These are phyloP conservation scores for Yponomeuta evonymella DNA, from an alignment of 2,888 invertebrate species.

Conservation along the genomic window DNA sequence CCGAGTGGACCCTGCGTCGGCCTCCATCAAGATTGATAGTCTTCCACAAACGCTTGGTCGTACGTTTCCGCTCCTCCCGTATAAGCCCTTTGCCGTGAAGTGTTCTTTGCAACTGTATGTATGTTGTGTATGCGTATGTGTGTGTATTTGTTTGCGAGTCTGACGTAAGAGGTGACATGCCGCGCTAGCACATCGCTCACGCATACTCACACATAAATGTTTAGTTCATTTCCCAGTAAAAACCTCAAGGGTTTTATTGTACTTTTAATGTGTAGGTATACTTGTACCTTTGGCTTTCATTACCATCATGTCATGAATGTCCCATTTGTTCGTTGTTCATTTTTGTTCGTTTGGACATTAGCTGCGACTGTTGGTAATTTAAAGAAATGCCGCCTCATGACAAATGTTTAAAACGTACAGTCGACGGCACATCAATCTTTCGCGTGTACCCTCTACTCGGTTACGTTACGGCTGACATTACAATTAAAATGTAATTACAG, in stretches of 20 bases:
- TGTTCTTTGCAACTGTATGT: not conserved
- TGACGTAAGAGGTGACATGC: too few species aligned
- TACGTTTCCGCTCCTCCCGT: not conserved
- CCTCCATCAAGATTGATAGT: slow-evolving; percentile 62
- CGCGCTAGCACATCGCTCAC: too few species aligned
- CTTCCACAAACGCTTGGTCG: slow-evolving; percentile 24
- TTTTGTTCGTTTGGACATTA: not conserved
- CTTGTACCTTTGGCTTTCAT: not conserved
- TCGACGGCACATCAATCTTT: too few species aligned
- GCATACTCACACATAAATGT: too few species aligned
- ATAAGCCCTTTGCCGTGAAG: not conserved
- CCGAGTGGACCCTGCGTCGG: slow-evolving; percentile 59
- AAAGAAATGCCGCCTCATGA: not conserved
- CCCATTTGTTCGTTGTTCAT: not conserved
- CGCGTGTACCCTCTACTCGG: too few species aligned
- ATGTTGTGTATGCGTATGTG: too few species aligned
- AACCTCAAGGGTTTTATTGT: too few species aligned
- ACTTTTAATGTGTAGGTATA: not conserved
- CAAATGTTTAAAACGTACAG: not conserved
- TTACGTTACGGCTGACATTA: too few species aligned
- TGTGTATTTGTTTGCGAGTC: too few species aligned
- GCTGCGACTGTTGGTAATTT: not conserved
- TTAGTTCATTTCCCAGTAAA: too few species aligned
- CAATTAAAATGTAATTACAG: too few species aligned
- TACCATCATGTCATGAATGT: not conserved